phyloP scores from a whole-genome alignment of 2,113 vertebrate genomes.

The Balaeniceps rex region DNA sequence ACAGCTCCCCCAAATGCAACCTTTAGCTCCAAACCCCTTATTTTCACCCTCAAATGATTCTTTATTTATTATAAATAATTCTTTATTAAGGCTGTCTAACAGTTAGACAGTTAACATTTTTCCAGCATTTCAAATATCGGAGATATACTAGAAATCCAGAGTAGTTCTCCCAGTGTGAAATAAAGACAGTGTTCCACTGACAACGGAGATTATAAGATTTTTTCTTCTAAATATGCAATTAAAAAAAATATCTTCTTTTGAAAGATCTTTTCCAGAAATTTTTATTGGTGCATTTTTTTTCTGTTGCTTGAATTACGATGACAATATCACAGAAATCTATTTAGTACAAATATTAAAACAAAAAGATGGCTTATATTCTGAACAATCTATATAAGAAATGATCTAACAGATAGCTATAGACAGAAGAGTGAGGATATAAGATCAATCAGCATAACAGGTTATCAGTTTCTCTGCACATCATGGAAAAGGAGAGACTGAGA shows the following conservation, averaged over 20 bases:
- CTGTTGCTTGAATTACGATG: not conserved
- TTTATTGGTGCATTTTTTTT: not conserved
- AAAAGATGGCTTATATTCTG: not conserved
- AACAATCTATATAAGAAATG: not conserved
- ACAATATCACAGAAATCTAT: not conserved
- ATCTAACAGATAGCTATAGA: not conserved
- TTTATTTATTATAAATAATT: not conserved
- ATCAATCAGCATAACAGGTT: not conserved
- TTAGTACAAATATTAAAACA: not conserved
- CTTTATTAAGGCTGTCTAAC: not conserved
- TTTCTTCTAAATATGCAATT: not conserved
- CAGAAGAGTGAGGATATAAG: not conserved
- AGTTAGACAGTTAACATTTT: not conserved
- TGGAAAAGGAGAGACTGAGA: not conserved
- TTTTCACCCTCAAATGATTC: not conserved
- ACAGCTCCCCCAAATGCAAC: not conserved
- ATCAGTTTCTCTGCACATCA: not conserved
- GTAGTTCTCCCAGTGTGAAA: not conserved
- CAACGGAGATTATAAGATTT: not conserved
- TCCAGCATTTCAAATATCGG: not conserved
- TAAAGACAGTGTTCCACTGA: not conserved
- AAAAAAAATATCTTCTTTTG: not conserved
- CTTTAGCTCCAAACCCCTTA: not conserved
- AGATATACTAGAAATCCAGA: not conserved
- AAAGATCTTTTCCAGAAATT: not conserved